Percentiles rank a stretch among this genome's conserved stretches.
phyloP scores from a whole-genome alignment of 2,888 invertebrate genomes.

The Drosophila setosimentum region DNA sequence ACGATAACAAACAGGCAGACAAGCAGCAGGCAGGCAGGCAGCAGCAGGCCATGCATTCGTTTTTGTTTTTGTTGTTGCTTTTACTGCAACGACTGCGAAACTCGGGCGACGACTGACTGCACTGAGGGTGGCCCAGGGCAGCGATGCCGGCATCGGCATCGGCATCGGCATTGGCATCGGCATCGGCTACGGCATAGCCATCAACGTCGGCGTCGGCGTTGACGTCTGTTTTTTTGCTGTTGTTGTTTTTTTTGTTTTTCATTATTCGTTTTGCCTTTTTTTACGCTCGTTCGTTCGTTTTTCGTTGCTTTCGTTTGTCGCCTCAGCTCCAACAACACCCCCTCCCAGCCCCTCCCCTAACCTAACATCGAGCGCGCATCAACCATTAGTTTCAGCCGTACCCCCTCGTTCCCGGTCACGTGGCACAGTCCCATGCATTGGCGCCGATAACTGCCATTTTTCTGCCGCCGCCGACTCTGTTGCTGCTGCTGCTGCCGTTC shows the following conservation, averaged over 20 bases:
- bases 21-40: slow-evolving; percentile 15
- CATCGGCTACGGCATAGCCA: slow-evolving; percentile 35
- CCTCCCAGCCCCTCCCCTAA: background rate
- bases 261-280: slow-evolving; percentile 39
- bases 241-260: background rate
- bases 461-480: slow-evolving; percentile 40
- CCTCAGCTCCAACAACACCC: slow-evolving; percentile 14
- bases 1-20: slow-evolving; percentile 19
- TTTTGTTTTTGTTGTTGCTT: slow-evolving; percentile 45
- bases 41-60: slow-evolving; percentile 50
- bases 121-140: slow-evolving; percentile 64
- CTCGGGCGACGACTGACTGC: slow-evolving; percentile 51
- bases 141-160: slow-evolving; percentile 47
- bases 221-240: slow-evolving; percentile 31
- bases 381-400: slow-evolving; percentile 6
- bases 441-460: slow-evolving; percentile 83
- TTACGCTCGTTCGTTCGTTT: slow-evolving; percentile 42
- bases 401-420: slow-evolving; percentile 67
- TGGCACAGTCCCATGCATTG: slow-evolving; percentile 78
- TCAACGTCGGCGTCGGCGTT: slow-evolving; percentile 40
- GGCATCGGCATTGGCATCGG: slow-evolving; percentile 37
- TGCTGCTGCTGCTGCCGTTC: slow-evolving; percentile 38
- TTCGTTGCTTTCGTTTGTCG: slow-evolving; percentile 49
- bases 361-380: background rate
- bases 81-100: slow-evolving; percentile 61